phyloP scores from a whole-genome alignment of 2,797 vertebrate species.

The Selene dorsalis region DNA sequence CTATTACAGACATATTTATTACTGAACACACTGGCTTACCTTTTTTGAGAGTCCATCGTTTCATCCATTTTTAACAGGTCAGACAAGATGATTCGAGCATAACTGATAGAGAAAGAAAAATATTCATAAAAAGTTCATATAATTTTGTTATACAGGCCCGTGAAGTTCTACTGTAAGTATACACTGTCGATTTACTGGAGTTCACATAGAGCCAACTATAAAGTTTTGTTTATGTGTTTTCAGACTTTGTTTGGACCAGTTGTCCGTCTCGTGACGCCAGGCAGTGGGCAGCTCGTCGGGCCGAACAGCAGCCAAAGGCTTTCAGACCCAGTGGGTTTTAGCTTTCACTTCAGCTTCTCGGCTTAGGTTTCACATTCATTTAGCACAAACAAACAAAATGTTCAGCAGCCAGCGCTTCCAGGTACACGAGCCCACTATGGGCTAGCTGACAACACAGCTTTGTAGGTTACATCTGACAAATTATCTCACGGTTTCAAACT shows the following conservation, averaged over 20 bases:
- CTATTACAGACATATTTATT: too few species aligned
- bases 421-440: slow-evolving; percentile 24
- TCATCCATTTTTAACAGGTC: slow-evolving; percentile 61
- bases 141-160: neutral
- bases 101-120: slow-evolving; percentile 24
- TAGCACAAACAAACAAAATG: neutral
- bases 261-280: neutral
- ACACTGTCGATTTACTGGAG: neutral
- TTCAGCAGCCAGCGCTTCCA: neutral
- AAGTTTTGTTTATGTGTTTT: slow-evolving; percentile 6
- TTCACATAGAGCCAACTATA: neutral
- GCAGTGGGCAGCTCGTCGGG: neutral
- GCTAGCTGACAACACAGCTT: slow-evolving; percentile 22
- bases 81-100: slow-evolving; percentile 27
- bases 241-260: slow-evolving; percentile 3
- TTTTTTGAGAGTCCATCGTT: slow-evolving; percentile 70
- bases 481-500: neutral
- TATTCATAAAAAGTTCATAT: neutral
- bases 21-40: slow-evolving; percentile 54
- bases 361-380: neutral
- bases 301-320: neutral
- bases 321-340: neutral
- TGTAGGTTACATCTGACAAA: neutral
- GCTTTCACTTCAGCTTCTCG: neutral
- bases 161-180: neutral